Percentiles rank a stretch among this genome's conserved stretches.
Conservation (phyloP, 2,888 invertebrate genomes). For the Heteromyza rotundicornis region DNA sequence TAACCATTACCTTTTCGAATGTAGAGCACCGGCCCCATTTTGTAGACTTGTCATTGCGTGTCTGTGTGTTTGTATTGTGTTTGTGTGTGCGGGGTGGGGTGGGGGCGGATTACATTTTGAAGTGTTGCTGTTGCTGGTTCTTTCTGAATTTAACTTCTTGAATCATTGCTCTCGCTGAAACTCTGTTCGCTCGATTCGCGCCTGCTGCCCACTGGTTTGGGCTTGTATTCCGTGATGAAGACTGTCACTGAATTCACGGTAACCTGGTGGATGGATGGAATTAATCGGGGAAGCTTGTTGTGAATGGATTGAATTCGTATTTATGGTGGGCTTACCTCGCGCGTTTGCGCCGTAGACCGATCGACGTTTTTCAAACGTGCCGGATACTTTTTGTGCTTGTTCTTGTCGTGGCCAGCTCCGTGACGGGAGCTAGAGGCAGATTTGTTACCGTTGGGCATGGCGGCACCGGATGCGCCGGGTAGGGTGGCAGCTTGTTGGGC, state of each 20-base stretch:
- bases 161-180: constrained; percentile 63
- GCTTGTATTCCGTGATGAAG: constrained; percentile 94
- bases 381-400: constrained; percentile 70
- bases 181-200: constrained; percentile 63
- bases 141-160: constrained; percentile 57
- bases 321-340: too few species aligned
- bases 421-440: constrained; percentile 57
- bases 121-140: background rate
- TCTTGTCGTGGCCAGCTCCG: constrained; percentile 64
- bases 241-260: constrained; percentile 98
- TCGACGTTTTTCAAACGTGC: constrained; percentile 92
- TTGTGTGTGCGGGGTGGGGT: background rate
- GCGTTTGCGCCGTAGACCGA: constrained; percentile 87
- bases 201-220: constrained; percentile 67
- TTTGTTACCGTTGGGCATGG: constrained; percentile 64
- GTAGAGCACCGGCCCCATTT: too few species aligned
- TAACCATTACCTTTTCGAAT: too few species aligned
- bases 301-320: too few species aligned
- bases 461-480: constrained; percentile 65
- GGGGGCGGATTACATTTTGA: background rate
- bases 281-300: too few species aligned
- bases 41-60: too few species aligned
- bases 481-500: constrained; percentile 91
- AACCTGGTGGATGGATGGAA: too few species aligned
- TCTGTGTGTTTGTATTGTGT: background rate